Evolutionary conservation across 2,888 invertebrate genomes (phyloP).

Genomic region (Dromius quadrimaculatus): DNA sequence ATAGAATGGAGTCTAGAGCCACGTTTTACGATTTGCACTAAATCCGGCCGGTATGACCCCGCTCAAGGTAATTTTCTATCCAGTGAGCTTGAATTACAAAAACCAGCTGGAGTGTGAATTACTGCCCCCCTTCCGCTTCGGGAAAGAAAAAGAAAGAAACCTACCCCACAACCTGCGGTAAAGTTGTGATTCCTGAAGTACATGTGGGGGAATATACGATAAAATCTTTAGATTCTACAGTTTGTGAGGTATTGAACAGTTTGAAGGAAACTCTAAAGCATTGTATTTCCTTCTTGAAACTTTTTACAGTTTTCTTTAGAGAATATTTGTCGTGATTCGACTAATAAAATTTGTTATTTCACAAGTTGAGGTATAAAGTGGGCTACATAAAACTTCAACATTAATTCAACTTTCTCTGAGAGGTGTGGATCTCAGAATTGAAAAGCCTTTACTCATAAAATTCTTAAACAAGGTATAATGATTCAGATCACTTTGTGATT

Average conservation of each 20-base stretch:
- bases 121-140: constrained; percentile 56
- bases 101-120: constrained; percentile 64
- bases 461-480: too few species aligned
- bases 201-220: not conserved
- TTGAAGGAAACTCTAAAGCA: too few species aligned
- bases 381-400: too few species aligned
- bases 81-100: constrained; percentile 61
- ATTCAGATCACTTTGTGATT: too few species aligned
- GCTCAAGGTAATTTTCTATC: constrained; percentile 63
- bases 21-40: constrained; percentile 61
- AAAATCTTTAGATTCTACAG: constrained; percentile 6
- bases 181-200: not conserved
- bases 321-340: too few species aligned
- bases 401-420: too few species aligned
- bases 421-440: too few species aligned
- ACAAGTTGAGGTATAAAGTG: too few species aligned
- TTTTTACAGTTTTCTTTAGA: too few species aligned
- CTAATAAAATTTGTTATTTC: too few species aligned
- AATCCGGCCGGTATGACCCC: constrained; percentile 60
- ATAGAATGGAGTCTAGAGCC: constrained; percentile 57
- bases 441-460: too few species aligned
- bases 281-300: too few species aligned
- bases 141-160: not conserved
- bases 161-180: not conserved
- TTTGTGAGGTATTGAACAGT: not conserved